Conservation (phyloP, 2,888 invertebrate species). For the Drosophila prolongata region DNA sequence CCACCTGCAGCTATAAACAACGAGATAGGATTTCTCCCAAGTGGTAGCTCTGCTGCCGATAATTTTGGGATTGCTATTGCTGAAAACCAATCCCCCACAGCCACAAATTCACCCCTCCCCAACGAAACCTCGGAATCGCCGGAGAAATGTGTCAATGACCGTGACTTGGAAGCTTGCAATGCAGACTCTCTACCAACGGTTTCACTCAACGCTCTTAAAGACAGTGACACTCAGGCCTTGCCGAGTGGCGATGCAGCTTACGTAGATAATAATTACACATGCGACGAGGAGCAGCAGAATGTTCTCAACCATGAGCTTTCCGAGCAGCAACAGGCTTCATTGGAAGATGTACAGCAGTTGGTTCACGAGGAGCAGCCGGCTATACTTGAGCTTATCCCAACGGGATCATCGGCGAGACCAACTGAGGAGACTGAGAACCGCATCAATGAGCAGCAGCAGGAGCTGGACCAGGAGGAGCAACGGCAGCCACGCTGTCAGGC, state of each 20-base stretch:
- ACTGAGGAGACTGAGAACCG: slow-evolving; percentile 82
- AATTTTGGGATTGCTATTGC: background rate
- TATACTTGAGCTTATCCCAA: slow-evolving; percentile 3
- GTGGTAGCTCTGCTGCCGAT: background rate
- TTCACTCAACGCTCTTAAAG: slow-evolving; percentile 49
- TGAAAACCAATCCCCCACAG: background rate
- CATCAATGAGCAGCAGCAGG: slow-evolving; percentile 76
- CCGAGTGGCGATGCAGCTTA: slow-evolving; percentile 33
- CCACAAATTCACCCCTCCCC: background rate
- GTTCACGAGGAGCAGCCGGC: background rate
- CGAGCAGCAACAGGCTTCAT: slow-evolving; percentile 21
- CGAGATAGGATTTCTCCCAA: background rate
- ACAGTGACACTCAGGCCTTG: slow-evolving; percentile 54
- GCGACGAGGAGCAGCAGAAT: slow-evolving; percentile 77
- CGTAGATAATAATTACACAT: slow-evolving; percentile 16
- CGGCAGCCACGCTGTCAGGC: slow-evolving; percentile 40
- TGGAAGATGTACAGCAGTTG: slow-evolving; percentile 8
- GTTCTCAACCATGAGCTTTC: slow-evolving; percentile 68
- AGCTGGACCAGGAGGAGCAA: slow-evolving; percentile 20
- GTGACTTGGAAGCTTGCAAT: too few relatives aligned
- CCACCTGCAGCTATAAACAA: background rate
- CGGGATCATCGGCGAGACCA: slow-evolving; percentile 23
- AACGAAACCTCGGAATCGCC: background rate
- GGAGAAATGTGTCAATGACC: background rate
- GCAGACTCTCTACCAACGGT: slow-evolving; percentile 11